Evolutionary conservation across 1,140 invertebrate genomes (phyloP).

Genomic region (Drosophila kurseongensis): DNA sequence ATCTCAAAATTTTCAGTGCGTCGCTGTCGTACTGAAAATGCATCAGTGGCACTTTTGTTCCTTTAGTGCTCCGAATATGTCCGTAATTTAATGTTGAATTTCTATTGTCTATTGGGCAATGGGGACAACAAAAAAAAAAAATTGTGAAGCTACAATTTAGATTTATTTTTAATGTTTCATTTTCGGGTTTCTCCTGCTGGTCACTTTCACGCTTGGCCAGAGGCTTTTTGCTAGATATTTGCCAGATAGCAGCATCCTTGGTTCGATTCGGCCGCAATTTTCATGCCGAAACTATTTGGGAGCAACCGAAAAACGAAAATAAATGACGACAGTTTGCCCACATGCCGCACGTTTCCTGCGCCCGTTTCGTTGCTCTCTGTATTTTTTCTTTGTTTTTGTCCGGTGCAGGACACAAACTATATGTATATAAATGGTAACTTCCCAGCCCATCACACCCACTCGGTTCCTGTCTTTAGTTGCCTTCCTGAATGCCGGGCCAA

Average conservation of each 20-base stretch:
- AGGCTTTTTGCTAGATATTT: slow-evolving; percentile 43
- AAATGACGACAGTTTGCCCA: slow-evolving; percentile 56
- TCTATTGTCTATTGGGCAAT: slow-evolving; percentile 48
- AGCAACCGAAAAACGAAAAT: slow-evolving; percentile 47
- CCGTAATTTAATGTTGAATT: slow-evolving; percentile 64
- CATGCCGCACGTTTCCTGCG: slow-evolving; percentile 72
- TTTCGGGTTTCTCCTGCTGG: slow-evolving; percentile 32
- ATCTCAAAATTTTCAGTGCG: slow-evolving; percentile 55
- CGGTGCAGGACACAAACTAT: slow-evolving; percentile 58
- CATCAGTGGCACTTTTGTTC: slow-evolving; percentile 31
- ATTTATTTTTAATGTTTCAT: slow-evolving; percentile 75
- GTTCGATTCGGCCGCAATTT: slow-evolving; percentile 72
- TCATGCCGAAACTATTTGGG: slow-evolving; percentile 62
- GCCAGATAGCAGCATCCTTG: slow-evolving; percentile 34
- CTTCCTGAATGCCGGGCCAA: slow-evolving; percentile 59
- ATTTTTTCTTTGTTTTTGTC: slow-evolving; percentile 17
- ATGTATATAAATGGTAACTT: slow-evolving; percentile 74
- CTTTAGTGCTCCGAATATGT: slow-evolving; percentile 21
- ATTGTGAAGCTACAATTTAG: slow-evolving; percentile 58
- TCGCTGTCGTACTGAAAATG: slow-evolving; percentile 16
- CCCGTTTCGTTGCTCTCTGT: slow-evolving; percentile 26
- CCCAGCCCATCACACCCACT: slow-evolving; percentile 21
- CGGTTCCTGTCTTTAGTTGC: slow-evolving; percentile 39
- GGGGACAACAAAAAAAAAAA: slow-evolving; percentile 18
- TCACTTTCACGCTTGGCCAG: slow-evolving; percentile 67